A percentile compares a stretch with the other conserved stretches of the same genome.
These are phyloP conservation scores for Parnassius apollo DNA, from an alignment of 2,888 invertebrate species.

Conservation along the genomic window DNA sequence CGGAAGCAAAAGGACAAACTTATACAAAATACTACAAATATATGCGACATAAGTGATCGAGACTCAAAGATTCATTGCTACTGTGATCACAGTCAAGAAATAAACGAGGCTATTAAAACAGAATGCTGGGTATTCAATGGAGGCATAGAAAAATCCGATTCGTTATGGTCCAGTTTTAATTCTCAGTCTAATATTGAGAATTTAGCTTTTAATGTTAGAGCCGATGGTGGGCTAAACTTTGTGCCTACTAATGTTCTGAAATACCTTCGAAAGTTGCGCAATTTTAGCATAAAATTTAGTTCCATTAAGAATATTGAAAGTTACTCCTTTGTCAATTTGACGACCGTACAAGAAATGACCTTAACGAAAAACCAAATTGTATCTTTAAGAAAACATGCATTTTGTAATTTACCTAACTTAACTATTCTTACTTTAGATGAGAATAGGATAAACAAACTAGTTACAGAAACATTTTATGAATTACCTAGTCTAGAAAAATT, in stretches of 20 bases:
- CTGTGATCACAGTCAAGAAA: constrained; percentile 81
- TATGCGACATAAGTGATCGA: constrained; percentile 79
- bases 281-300: constrained; percentile 86
- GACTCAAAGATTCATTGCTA: constrained; percentile 84
- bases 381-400: constrained; percentile 84
- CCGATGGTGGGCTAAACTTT: constrained; percentile 85
- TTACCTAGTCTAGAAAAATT: constrained; percentile 87
- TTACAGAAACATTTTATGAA: constrained; percentile 87
- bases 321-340: constrained; percentile 88
- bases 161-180: constrained; percentile 86
- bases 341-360: constrained; percentile 85
- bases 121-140: constrained; percentile 89
- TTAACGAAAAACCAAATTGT: constrained; percentile 86
- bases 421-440: constrained; percentile 86
- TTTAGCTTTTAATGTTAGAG: constrained; percentile 86
- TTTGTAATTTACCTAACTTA: constrained; percentile 87
- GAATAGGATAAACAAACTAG: constrained; percentile 87
- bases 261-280: constrained; percentile 84
- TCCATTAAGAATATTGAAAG: constrained; percentile 85
- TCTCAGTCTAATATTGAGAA: constrained; percentile 86
- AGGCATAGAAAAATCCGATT: constrained; percentile 84
- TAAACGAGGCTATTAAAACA: constrained; percentile 84
- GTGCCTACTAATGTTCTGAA: constrained; percentile 87
- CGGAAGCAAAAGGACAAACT: constrained; percentile 70
- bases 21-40: constrained; percentile 61